Evolutionary conservation across 2,888 invertebrate genomes (phyloP).

Genomic region (Pyrocoelia pectoralis): DNA sequence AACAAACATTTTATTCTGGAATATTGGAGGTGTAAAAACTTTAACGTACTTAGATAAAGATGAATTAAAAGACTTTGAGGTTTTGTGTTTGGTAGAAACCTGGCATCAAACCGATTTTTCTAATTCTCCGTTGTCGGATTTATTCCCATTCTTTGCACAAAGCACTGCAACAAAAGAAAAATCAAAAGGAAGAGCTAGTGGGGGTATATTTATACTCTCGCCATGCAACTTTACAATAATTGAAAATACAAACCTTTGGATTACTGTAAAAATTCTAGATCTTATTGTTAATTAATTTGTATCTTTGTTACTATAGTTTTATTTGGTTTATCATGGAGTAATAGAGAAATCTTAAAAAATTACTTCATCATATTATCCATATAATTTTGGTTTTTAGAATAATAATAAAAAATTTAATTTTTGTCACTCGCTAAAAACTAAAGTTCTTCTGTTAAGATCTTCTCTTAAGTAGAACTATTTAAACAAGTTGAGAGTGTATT

Average conservation of each 20-base stretch:
- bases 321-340: too few relatives aligned
- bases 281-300: too few relatives aligned
- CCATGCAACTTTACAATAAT: neutral
- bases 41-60: neutral
- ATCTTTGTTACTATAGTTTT: too few relatives aligned
- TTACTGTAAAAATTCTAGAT: neutral
- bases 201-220: neutral
- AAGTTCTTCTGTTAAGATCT: too few relatives aligned
- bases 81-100: neutral
- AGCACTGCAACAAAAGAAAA: slow-evolving; percentile 3
- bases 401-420: too few relatives aligned
- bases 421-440: too few relatives aligned
- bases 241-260: slow-evolving; percentile 2
- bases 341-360: too few relatives aligned
- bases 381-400: too few relatives aligned
- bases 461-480: too few relatives aligned
- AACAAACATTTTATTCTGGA: slow-evolving; percentile 6
- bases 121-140: neutral
- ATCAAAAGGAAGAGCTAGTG: neutral
- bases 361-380: too few relatives aligned
- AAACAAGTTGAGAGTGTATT: too few relatives aligned
- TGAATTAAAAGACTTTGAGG: neutral
- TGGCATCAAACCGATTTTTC: neutral
- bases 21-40: neutral
- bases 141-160: neutral